phyloP scores from a whole-genome alignment of 1,140 invertebrate genomes.

The Drosophila orena region DNA sequence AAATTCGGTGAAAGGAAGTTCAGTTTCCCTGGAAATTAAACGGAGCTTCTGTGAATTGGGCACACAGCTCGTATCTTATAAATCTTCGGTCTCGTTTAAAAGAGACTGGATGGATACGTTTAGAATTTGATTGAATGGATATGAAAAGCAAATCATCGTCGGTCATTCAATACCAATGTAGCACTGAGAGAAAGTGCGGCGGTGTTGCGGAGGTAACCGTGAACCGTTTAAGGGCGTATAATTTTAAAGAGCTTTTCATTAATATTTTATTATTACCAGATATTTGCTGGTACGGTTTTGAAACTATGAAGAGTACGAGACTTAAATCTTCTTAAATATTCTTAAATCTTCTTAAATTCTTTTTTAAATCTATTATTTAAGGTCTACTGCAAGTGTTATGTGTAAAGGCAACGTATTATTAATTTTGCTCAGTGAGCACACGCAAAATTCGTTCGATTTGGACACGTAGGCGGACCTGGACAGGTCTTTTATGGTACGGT shows the following conservation, averaged over 20 bases:
- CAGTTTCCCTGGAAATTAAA: slow-evolving; percentile 22
- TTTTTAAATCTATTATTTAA: no score
- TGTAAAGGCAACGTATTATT: not conserved
- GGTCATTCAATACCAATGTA: slow-evolving; percentile 24
- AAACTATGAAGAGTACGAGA: no score
- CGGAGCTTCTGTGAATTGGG: slow-evolving; percentile 4
- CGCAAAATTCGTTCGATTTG: slow-evolving; percentile 39
- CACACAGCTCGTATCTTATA: slow-evolving; percentile 19
- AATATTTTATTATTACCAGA: no score
- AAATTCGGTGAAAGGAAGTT: slow-evolving; percentile 38
- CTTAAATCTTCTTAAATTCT: no score
- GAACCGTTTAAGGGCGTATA: no score
- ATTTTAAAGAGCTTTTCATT: no score
- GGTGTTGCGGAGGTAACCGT: no score
- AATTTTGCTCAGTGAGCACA: slow-evolving; percentile 14
- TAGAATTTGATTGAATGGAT: slow-evolving; percentile 70
- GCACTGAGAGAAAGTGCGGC: slow-evolving; percentile 5
- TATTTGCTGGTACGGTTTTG: no score
- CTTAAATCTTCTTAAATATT: no score
- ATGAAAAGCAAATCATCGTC: slow-evolving; percentile 60
- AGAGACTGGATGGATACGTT: slow-evolving; percentile 37
- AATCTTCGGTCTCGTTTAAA: slow-evolving; percentile 31
- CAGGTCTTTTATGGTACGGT: slow-evolving; percentile 29
- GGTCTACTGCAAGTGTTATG: no score
- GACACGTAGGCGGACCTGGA: slow-evolving; percentile 15